Conservation (phyloP, 2,797 vertebrate species). For the Rhabdophis nuchalis region DNA sequence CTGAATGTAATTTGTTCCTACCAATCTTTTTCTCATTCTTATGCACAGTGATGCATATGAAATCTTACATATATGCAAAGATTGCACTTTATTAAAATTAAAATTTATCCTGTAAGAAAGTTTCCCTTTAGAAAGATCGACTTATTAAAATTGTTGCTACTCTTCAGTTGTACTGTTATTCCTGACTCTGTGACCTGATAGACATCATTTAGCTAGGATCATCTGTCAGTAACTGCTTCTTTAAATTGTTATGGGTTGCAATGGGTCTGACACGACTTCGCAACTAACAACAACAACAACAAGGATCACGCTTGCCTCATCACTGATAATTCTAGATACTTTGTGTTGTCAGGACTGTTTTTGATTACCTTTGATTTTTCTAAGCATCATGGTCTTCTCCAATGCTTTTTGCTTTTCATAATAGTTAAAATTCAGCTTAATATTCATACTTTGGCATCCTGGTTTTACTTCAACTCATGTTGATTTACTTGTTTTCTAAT, state of each 20-base stretch:
- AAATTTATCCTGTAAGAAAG: not conserved
- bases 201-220: not conserved
- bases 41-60: not conserved
- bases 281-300: too few species aligned
- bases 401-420: not conserved
- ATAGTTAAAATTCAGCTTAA: not conserved
- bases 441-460: not conserved
- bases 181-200: not conserved
- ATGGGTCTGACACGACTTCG: too few species aligned
- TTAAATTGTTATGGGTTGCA: not conserved
- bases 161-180: not conserved
- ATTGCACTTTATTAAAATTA: not conserved
- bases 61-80: not conserved
- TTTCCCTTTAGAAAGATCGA: not conserved
- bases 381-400: not conserved
- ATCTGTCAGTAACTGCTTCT: not conserved
- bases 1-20: not conserved
- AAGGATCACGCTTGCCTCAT: not conserved
- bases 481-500: not conserved
- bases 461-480: not conserved
- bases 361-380: not conserved
- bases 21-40: not conserved
- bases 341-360: not conserved
- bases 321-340: not conserved
- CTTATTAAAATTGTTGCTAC: not conserved